These are phyloP conservation scores for Bombus terrestris DNA, from an alignment of 1,140 invertebrate genomes.

Conservation along the genomic window DNA sequence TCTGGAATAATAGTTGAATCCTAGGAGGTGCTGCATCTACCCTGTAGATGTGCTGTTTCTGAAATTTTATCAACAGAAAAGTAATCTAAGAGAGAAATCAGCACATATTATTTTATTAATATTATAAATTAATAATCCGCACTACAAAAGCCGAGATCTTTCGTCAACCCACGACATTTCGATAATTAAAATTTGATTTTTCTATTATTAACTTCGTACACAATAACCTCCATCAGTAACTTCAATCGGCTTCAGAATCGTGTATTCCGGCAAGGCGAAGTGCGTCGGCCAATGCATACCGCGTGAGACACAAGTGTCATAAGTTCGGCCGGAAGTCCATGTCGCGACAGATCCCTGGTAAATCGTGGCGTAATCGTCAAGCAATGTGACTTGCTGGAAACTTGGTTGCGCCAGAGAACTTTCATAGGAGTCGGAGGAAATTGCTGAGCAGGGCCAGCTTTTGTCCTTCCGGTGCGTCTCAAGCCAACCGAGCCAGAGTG, in stretches of 20 bases:
- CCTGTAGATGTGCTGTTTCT: too few relatives aligned
- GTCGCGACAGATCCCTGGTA: slow-evolving; percentile 63
- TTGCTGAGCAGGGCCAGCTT: slow-evolving; percentile 73
- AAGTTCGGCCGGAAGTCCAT: slow-evolving; percentile 60
- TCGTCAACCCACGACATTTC: too few relatives aligned
- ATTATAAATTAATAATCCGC: too few relatives aligned
- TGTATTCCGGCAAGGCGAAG: not conserved
- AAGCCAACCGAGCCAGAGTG: slow-evolving; percentile 19
- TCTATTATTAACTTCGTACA: too few relatives aligned
- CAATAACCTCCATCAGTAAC: not conserved
- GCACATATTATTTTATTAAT: too few relatives aligned
- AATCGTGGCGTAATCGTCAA: slow-evolving; percentile 74
- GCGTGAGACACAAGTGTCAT: not conserved
- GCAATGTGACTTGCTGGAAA: slow-evolving; percentile 58
- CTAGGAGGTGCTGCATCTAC: too few relatives aligned
- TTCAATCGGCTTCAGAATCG: not conserved
- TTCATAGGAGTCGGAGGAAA: slow-evolving; percentile 69
- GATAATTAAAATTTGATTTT: too few relatives aligned
- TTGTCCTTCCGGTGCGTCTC: slow-evolving; percentile 71
- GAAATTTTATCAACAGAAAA: too few relatives aligned
- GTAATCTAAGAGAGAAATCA: too few relatives aligned
- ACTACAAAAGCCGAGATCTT: too few relatives aligned
- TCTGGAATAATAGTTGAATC: too few relatives aligned
- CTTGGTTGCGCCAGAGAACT: slow-evolving; percentile 59
- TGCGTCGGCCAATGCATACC: not conserved